Percentiles rank a stretch among this genome's conserved stretches.
phyloP scores from a whole-genome alignment of 2,888 invertebrate species.

The Apamea crenata region DNA sequence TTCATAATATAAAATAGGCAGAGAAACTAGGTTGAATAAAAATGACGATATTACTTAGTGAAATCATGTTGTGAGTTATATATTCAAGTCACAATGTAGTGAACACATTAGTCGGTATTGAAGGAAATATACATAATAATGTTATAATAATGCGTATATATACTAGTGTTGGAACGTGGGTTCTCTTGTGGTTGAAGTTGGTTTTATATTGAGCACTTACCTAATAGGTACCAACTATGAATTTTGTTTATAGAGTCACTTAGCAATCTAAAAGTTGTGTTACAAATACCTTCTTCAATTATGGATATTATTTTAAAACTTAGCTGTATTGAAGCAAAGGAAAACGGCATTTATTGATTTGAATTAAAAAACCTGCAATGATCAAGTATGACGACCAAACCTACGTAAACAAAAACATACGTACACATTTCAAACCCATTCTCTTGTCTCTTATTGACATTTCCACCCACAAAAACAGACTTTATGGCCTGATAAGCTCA shows the following conservation, averaged over 20 bases:
- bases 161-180: not conserved
- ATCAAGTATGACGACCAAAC: not conserved
- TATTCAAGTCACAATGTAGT: slow-evolving; percentile 53
- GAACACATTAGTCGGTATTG: slow-evolving; percentile 50
- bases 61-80: slow-evolving; percentile 31
- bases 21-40: slow-evolving; percentile 23
- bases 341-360: not conserved
- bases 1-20: not conserved
- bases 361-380: not conserved
- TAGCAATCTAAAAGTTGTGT: not conserved
- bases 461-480: not conserved
- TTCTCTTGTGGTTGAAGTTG: not conserved
- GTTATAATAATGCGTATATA: not conserved
- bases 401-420: not conserved
- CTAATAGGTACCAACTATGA: not conserved
- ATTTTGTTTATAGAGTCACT: not conserved
- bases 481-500: not conserved
- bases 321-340: not conserved
- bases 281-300: not conserved
- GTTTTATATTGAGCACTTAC: not conserved
- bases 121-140: slow-evolving; percentile 34
- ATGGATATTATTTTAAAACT: not conserved
- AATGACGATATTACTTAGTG: slow-evolving; percentile 38
- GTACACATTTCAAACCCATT: not conserved
- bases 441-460: not conserved